Base-by-base conservation (phyloP, 2,113 vertebrate species). In the Pomatorhinus ruficollis region DNA sequence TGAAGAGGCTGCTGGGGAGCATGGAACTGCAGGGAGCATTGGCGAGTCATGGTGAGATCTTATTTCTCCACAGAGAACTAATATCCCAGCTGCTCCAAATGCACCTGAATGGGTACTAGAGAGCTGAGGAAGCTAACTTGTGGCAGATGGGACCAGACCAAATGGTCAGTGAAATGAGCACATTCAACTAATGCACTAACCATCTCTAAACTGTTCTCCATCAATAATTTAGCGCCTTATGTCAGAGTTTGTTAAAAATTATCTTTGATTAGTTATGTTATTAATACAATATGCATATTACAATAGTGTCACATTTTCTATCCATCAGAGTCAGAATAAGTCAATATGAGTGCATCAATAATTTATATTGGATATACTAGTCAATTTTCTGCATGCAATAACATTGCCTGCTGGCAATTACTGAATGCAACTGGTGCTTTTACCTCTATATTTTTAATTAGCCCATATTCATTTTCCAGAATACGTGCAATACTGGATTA, bases 61-160 rank as follows among this genome's bases (percentile, higher is more conserved):
- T 94, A 96, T 97, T 97, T 96, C 95, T 97, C 97, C 87, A 59
- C 5, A 84, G 97, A 97, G 96, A 97, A 53, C 90, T 82, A 94
- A 97, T 97, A 93, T 95, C 94, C 96, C 97, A 97, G 97, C 97
- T 97, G 97, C 96, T 97, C 96, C 90, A 92, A 95, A 94, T 92
- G 95, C 93, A 97, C 94, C 96, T 95, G 97, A 97, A 95, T 83
- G 93, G 92, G 90, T 96, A 91, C 88, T 94, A 93, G 94, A 87
- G 87, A 95, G 87, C 94, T 54, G 90, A 90, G 94, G 71, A 95
- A 94, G 87, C 83, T 54, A 84, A 92, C 83, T 96, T 93, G 61
- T 83, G 84, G 96, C 97, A 97, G 97, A 97, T 97, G 97, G 93
- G 96, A 97, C 95, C 95, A 90, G 72, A 93, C 90, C 93, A 97